These are phyloP conservation scores for Dynastes hyllus DNA, from an alignment of 2,888 invertebrate species.

Conservation along the genomic window DNA sequence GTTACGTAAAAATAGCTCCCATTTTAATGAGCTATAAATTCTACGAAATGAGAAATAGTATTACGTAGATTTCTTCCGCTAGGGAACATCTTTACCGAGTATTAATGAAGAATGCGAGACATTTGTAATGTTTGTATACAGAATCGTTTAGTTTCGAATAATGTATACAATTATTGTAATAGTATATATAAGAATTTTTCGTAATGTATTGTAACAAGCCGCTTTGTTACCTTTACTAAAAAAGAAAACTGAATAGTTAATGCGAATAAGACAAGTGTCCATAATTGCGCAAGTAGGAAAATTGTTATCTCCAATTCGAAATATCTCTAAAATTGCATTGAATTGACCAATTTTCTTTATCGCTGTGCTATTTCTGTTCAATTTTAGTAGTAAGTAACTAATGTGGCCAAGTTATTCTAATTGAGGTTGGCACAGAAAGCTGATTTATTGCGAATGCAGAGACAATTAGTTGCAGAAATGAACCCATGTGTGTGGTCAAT, in stretches of 20 bases:
- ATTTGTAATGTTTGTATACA: neutral
- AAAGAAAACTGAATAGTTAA: no score
- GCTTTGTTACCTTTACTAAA: no score
- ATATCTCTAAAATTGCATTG: no score
- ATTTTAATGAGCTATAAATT: constrained; percentile 15
- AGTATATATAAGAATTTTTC: no score
- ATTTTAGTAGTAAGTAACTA: neutral
- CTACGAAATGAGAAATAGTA: neutral
- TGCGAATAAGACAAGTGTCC: no score
- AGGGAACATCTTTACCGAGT: neutral
- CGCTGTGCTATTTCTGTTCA: neutral
- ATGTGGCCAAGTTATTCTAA: no score
- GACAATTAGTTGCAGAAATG: neutral
- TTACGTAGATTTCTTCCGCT: neutral
- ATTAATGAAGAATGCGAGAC: neutral
- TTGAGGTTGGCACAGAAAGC: no score
- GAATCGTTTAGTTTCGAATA: neutral
- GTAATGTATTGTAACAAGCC: no score
- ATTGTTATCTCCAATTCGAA: no score
- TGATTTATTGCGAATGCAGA: no score
- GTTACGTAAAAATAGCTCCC: neutral
- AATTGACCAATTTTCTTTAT: no score
- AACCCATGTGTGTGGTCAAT: neutral
- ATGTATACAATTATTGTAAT: neutral
- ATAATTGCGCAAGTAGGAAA: no score